These are phyloP conservation scores for Pomacea maculata DNA, from an alignment of 1,140 invertebrate species.

Conservation along the genomic window DNA sequence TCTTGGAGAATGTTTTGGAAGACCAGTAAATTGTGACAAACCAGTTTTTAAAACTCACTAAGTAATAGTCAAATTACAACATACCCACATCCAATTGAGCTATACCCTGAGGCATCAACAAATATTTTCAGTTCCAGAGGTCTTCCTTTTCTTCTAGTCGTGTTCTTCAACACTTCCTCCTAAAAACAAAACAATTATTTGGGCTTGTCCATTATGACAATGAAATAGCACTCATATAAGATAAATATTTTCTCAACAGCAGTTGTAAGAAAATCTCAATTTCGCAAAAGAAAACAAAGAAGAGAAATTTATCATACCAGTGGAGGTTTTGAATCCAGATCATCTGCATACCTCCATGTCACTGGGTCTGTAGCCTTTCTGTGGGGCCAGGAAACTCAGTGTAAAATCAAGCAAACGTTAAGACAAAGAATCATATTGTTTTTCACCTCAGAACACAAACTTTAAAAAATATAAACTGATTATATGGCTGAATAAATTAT, in stretches of 20 bases:
- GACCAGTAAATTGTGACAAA: too few relatives aligned
- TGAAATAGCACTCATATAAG: too few relatives aligned
- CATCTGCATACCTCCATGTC: conserved; percentile 79
- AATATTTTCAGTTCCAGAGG: conserved; percentile 58
- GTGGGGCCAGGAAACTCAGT: not conserved
- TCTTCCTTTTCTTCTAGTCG: conserved; percentile 7
- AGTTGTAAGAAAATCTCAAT: too few relatives aligned
- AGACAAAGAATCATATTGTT: too few relatives aligned
- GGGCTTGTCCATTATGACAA: too few relatives aligned
- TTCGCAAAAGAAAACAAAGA: too few relatives aligned
- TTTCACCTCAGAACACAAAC: too few relatives aligned
- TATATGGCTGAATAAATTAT: too few relatives aligned
- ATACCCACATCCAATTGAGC: conserved; percentile 66
- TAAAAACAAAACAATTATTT: not conserved
- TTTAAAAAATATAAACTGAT: too few relatives aligned
- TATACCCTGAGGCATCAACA: conserved; percentile 59
- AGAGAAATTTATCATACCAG: conserved; percentile 1
- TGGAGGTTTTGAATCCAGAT: conserved; percentile 24
- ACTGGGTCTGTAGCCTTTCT: conserved; percentile 64
- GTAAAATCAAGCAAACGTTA: too few relatives aligned
- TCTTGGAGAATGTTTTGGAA: too few relatives aligned
- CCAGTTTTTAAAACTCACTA: not conserved
- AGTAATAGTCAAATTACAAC: conserved; percentile 44
- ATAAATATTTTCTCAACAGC: too few relatives aligned
- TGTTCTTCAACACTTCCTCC: conserved; percentile 17